A percentile compares a stretch with the other conserved stretches of the same genome.
Conservation (phyloP, 2,888 invertebrate genomes). For the Bimastos eiseni region DNA sequence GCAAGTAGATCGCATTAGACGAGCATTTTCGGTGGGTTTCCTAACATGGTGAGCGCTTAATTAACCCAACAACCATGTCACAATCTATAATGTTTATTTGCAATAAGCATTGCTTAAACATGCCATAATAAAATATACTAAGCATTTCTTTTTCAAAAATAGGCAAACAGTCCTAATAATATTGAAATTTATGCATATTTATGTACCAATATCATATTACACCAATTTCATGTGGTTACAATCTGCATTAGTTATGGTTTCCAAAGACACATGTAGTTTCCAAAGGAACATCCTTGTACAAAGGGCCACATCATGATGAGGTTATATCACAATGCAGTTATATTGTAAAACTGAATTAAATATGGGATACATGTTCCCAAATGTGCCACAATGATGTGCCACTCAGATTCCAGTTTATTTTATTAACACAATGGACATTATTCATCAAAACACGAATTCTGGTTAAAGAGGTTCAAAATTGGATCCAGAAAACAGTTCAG, state of each 20-base stretch:
- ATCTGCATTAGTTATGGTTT: background rate
- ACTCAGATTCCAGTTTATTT: background rate
- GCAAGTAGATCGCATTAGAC: too few relatives aligned
- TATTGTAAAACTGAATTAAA: background rate
- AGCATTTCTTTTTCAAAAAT: background rate
- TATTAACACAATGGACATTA: too few relatives aligned
- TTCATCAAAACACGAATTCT: too few relatives aligned
- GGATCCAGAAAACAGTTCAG: too few relatives aligned
- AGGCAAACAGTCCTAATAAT: background rate
- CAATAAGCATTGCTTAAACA: conserved; percentile 13
- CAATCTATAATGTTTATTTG: background rate
- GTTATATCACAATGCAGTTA: background rate
- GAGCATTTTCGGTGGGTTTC: too few relatives aligned
- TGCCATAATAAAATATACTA: background rate
- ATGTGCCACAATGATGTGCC: background rate
- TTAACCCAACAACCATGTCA: background rate
- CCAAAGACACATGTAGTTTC: background rate
- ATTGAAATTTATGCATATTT: background rate
- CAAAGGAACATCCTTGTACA: background rate
- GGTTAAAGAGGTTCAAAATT: too few relatives aligned
- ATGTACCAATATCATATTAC: conserved; percentile 6
- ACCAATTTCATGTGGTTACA: background rate
- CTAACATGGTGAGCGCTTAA: too few relatives aligned
- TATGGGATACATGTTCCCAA: background rate
- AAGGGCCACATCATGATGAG: too few relatives aligned